A percentile compares a stretch with the other conserved stretches of the same genome.
phyloP scores from a whole-genome alignment of 2,113 vertebrate species.

The Phaetusa simplex region DNA sequence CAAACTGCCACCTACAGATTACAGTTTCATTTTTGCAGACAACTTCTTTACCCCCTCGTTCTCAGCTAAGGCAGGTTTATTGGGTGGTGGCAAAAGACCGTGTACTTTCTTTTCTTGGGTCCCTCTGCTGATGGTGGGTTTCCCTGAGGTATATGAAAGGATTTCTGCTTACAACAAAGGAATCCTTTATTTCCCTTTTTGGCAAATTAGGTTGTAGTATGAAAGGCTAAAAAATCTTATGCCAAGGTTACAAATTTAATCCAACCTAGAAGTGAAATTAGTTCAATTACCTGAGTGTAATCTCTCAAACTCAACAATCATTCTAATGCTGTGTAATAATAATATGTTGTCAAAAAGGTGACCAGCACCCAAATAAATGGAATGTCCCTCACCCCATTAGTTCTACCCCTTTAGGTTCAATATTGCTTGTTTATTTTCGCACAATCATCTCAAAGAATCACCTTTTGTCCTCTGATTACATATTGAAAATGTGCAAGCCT shows the following conservation, averaged over 20 bases:
- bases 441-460: not conserved
- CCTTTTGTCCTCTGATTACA: not conserved
- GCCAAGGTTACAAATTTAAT: not conserved
- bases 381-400: not conserved
- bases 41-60: not conserved
- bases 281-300: not conserved
- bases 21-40: not conserved
- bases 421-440: not conserved
- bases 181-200: not conserved
- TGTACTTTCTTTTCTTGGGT: not conserved
- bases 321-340: not conserved
- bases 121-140: not conserved
- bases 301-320: accelerated
- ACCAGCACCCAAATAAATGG: not conserved
- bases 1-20: not conserved
- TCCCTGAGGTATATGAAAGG: not conserved
- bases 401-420: not conserved
- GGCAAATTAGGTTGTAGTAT: not conserved
- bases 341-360: not conserved
- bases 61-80: not conserved
- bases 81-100: not conserved
- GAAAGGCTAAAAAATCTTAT: not conserved
- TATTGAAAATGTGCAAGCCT: not conserved
- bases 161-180: not conserved
- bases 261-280: not conserved